A percentile compares a stretch with the other conserved stretches of the same genome.
Conservation (phyloP, 2,888 invertebrate genomes). For the Amphipoea oculea region DNA sequence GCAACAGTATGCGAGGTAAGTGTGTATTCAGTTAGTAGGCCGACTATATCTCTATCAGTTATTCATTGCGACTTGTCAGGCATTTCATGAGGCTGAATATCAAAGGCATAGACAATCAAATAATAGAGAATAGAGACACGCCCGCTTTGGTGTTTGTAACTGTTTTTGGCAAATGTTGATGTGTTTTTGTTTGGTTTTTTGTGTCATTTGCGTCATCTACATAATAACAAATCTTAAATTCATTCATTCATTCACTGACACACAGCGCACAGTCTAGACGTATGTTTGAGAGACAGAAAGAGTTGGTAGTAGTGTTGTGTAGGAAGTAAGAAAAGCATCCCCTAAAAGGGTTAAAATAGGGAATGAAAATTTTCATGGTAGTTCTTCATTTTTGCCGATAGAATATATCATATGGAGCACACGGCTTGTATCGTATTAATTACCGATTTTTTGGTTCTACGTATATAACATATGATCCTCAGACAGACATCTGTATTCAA, state of each 20-base stretch:
- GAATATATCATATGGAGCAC: not conserved
- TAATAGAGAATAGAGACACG: slow-evolving; percentile 47
- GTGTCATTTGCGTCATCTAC: not conserved
- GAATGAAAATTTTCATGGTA: not conserved
- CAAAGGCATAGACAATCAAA: slow-evolving; percentile 73
- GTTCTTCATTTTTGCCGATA: not conserved
- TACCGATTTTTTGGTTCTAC: not conserved
- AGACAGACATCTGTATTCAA: not conserved
- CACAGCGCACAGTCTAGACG: no score
- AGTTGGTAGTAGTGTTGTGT: not conserved
- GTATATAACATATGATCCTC: no score
- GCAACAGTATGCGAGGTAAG: slow-evolving; percentile 66
- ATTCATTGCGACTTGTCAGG: slow-evolving; percentile 79
- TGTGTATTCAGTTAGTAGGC: slow-evolving; percentile 75
- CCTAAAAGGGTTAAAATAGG: not conserved
- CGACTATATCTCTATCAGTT: slow-evolving; percentile 81
- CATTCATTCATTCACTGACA: not conserved
- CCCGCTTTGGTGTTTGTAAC: slow-evolving; percentile 37
- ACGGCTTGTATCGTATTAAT: not conserved
- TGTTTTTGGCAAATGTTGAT: not conserved
- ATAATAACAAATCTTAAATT: not conserved
- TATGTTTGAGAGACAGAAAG: no score
- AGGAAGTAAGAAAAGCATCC: not conserved
- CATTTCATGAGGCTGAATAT: slow-evolving; percentile 76
- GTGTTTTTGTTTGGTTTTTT: not conserved